A percentile compares a stretch with the other conserved stretches of the same genome.
Conservation (phyloP, 2,888 invertebrate genomes). For the Copidosoma aretas region DNA sequence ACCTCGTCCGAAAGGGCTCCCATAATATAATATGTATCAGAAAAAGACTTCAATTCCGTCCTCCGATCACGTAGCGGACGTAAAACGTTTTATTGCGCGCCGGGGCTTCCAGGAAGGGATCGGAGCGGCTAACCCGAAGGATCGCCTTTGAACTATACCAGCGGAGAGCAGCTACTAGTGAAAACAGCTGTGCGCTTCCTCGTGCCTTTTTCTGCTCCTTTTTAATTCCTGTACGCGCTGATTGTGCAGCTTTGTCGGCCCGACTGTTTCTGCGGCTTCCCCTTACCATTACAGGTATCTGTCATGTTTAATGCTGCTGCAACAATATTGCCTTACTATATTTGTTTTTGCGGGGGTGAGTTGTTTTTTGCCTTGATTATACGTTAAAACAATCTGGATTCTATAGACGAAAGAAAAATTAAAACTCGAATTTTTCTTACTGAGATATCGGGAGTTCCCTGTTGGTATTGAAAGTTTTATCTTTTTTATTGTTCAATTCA, state of each 20-base stretch:
- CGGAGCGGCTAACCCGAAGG: not conserved
- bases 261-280: not conserved
- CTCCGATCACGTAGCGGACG: conserved; percentile 23
- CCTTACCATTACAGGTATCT: not conserved
- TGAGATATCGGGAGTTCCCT: no score
- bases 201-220: not conserved
- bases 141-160: not conserved
- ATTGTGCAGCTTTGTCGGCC: conserved; percentile 3
- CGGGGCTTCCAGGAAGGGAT: not conserved
- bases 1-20: not conserved
- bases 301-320: no score
- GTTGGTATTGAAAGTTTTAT: no score
- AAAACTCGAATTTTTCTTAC: no score
- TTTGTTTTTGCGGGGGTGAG: no score
- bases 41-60: not conserved
- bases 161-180: no score
- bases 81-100: conserved; percentile 10
- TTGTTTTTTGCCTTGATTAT: no score
- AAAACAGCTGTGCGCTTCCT: not conserved
- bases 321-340: not conserved
- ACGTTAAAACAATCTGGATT: no score
- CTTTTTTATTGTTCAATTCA: no score
- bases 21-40: not conserved
- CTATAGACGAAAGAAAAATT: no score
- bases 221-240: not conserved